Conservation (phyloP, 2,113 vertebrate species). For the Gadus chalcogrammus region DNA sequence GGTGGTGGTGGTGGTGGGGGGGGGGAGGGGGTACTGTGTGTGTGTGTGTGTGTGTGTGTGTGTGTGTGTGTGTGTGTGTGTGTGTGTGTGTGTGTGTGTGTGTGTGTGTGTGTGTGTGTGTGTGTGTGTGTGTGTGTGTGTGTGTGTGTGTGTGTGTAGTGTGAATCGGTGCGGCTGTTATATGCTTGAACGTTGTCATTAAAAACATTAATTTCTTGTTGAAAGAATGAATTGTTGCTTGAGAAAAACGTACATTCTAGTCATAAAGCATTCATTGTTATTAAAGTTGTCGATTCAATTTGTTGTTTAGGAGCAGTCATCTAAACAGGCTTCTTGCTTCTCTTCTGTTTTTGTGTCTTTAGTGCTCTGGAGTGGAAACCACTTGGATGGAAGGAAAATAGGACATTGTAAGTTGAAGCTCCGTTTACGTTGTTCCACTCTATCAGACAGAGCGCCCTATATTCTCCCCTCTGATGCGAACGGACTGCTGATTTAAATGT, state of each 20-base stretch:
- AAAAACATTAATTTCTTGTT: too few relatives aligned
- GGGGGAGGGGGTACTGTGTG: conserved; percentile 23
- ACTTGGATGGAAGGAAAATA: conserved; percentile 78
- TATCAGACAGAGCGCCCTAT: conserved; percentile 49
- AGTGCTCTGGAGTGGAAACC: conserved; percentile 79
- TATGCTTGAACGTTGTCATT: too few relatives aligned
- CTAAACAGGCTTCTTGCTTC: conserved; percentile 70
- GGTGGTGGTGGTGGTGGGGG: conserved; percentile 29
- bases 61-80: conserved; percentile 26
- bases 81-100: conserved; percentile 23
- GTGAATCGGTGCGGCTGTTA: conserved; percentile 55
- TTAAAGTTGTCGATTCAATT: too few relatives aligned
- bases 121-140: conserved; percentile 29
- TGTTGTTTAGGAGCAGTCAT: conserved; percentile 71
- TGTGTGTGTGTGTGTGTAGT: conserved; percentile 27
- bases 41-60: conserved; percentile 10
- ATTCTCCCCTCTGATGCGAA: conserved; percentile 34
- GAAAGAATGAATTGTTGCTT: too few relatives aligned
- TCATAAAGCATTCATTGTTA: background rate
- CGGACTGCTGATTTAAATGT: conserved; percentile 36
- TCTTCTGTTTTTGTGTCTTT: conserved; percentile 76
- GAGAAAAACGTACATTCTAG: conserved; percentile 31
- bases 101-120: conserved; percentile 14
- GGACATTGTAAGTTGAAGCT: conserved; percentile 75
- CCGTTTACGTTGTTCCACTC: conserved; percentile 20